These are phyloP conservation scores for Oreochromis aureus DNA, from an alignment of 2,113 vertebrate species.

Conservation along the genomic window DNA sequence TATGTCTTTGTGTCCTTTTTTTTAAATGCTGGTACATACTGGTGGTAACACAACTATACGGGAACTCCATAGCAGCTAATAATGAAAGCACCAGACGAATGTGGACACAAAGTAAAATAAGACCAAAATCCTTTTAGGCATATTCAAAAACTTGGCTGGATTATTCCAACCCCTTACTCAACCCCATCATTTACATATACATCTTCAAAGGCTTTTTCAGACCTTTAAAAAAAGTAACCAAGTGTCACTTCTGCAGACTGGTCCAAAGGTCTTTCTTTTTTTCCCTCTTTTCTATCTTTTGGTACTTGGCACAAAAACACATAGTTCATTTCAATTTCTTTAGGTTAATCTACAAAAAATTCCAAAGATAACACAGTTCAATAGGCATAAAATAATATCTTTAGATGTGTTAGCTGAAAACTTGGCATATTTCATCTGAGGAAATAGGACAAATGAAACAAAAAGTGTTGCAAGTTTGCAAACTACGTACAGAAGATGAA, in stretches of 20 bases:
- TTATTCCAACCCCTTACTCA: neutral
- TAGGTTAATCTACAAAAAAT: neutral
- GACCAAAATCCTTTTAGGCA: neutral
- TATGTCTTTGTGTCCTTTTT: neutral
- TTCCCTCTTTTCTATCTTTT: neutral
- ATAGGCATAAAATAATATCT: neutral
- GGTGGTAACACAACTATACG: neutral
- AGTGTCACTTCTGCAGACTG: neutral
- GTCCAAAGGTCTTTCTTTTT: neutral
- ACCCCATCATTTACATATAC: neutral
- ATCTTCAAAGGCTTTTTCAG: neutral
- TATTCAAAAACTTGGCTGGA: neutral
- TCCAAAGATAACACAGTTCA: neutral
- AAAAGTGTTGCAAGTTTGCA: neutral
- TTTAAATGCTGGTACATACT: neutral
- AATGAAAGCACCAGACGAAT: neutral
- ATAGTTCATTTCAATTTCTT: neutral
- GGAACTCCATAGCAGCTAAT: neutral
- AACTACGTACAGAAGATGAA: neutral
- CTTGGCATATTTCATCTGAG: neutral
- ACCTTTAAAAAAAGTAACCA: neutral
- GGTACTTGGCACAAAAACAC: neutral
- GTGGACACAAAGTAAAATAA: neutral
- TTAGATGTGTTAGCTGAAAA: neutral
- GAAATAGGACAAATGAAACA: neutral